phyloP scores from a whole-genome alignment of 2,113 vertebrate species.

The Ptychochromis oligacanthus region DNA sequence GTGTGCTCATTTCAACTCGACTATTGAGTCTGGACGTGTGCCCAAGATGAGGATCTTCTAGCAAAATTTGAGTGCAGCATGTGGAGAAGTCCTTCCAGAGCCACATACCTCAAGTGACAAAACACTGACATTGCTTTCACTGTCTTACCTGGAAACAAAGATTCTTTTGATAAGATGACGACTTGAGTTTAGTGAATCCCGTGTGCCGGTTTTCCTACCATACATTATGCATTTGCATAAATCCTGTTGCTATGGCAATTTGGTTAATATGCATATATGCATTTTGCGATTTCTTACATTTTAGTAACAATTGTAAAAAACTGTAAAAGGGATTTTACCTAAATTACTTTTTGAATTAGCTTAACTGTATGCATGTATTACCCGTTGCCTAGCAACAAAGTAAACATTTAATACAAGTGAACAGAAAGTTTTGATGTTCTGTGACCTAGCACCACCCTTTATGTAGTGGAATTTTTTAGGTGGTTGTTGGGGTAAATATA shows the following conservation, averaged over 20 bases:
- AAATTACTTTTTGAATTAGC: neutral
- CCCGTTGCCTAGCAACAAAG: neutral
- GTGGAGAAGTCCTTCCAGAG: neutral
- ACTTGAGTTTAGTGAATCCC: neutral
- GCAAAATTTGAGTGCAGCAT: neutral
- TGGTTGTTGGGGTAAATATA: neutral
- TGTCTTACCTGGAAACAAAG: neutral
- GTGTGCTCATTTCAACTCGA: too few species aligned
- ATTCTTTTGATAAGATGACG: neutral
- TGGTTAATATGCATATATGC: neutral
- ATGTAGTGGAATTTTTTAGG: neutral
- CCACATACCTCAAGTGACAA: neutral
- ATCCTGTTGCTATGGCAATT: neutral
- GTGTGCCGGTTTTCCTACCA: neutral
- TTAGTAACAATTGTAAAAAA: neutral
- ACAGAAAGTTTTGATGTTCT: neutral
- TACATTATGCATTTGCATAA: neutral
- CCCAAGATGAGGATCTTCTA: too few species aligned
- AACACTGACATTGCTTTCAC: neutral
- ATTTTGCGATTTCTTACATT: too few species aligned
- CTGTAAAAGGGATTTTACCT: neutral
- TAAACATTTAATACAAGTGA: neutral
- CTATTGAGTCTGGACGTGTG: too few species aligned
- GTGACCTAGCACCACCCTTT: too few species aligned
- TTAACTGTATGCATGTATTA: neutral